Percentiles rank a stretch among this genome's conserved stretches.
These are phyloP conservation scores for Alfaro cultratus DNA, from an alignment of 2,797 vertebrate species.

Conservation along the genomic window DNA sequence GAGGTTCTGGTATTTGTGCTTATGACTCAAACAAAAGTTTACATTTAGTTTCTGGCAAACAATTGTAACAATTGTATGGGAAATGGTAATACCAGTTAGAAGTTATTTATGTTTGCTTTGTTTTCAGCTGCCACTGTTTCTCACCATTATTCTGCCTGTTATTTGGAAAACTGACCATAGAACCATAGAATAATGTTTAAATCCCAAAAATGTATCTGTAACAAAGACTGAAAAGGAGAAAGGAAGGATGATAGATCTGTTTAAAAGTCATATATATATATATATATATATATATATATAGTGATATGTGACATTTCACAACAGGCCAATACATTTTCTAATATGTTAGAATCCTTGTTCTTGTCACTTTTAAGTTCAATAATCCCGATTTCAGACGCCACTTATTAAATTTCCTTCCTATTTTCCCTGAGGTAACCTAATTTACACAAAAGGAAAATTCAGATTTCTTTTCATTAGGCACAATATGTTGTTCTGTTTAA, in stretches of 20 bases:
- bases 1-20: not conserved
- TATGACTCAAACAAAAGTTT: not conserved
- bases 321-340: conserved; percentile 19
- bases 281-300: too few species aligned
- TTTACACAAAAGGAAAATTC: conserved; percentile 28
- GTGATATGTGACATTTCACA: not conserved
- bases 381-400: not conserved
- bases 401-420: conserved; percentile 8
- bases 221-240: not conserved
- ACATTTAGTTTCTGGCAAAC: not conserved
- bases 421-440: conserved; percentile 24
- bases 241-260: not conserved
- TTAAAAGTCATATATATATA: not conserved
- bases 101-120: not conserved
- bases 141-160: not conserved
- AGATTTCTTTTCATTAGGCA: conserved; percentile 7
- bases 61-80: not conserved
- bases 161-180: not conserved
- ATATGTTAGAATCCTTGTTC: not conserved
- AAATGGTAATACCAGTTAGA: not conserved
- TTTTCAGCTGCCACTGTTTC: not conserved
- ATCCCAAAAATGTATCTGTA: not conserved
- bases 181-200: not conserved
- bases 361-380: conserved; percentile 1
- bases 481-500: conserved; percentile 32